phyloP scores from a whole-genome alignment of 2,113 vertebrate genomes.

The Aythya baeri region DNA sequence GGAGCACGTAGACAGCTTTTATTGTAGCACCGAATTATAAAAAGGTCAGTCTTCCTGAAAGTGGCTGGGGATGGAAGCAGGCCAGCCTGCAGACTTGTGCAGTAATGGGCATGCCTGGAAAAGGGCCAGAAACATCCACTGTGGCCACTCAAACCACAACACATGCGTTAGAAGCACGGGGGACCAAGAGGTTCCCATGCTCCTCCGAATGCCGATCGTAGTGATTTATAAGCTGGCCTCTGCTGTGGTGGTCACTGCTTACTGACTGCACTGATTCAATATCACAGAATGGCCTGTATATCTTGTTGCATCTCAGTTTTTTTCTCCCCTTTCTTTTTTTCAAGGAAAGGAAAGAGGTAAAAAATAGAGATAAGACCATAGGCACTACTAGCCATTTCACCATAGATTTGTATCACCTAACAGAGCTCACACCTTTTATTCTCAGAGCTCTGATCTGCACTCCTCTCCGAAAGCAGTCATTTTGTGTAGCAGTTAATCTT shows the following conservation, averaged over 20 bases:
- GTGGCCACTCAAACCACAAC: not conserved
- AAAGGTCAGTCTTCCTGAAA: not conserved
- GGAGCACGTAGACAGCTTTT: not conserved
- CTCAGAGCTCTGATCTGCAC: not conserved
- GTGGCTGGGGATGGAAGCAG: not conserved
- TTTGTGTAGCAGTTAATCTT: not conserved
- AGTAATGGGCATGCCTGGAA: not conserved
- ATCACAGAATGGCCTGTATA: accelerated
- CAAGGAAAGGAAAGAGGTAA: not conserved
- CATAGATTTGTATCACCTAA: not conserved
- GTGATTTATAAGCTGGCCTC: not conserved
- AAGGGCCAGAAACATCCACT: not conserved
- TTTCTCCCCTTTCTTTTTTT: not conserved
- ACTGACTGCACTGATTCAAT: not conserved
- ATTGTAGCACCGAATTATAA: not conserved
- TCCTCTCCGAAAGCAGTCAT: not conserved
- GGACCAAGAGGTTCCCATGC: not conserved
- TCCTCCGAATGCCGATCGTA: accelerated
- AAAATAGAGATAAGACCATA: not conserved
- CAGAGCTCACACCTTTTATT: not conserved
- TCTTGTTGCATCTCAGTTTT: not conserved
- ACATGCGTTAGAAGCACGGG: not conserved
- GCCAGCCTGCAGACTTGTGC: not conserved
- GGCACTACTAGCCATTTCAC: not conserved
- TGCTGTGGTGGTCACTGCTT: not conserved